Evolutionary conservation across 2,113 vertebrate genomes (phyloP).

Genomic region (Rhynchomys soricoides): DNA sequence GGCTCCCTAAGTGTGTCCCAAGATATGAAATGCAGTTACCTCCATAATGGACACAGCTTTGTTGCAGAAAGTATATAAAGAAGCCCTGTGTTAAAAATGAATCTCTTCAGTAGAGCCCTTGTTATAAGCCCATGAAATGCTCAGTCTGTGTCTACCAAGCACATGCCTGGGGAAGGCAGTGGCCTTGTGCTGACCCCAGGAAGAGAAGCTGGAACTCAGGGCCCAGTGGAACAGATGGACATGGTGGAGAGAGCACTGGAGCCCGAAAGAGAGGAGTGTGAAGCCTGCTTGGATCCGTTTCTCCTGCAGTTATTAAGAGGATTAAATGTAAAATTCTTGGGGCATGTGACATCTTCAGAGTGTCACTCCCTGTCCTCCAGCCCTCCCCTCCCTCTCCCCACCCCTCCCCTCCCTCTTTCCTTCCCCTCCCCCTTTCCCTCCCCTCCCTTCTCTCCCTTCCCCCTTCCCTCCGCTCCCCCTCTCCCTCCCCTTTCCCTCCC

Average conservation of each 20-base stretch:
- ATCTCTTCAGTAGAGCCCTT: conserved; percentile 73
- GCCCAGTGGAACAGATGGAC: not conserved
- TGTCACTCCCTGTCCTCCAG: not conserved
- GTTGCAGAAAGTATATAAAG: conserved; percentile 76
- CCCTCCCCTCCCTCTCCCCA: too few relatives aligned
- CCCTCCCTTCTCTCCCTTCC: too few relatives aligned
- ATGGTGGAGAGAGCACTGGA: too few relatives aligned
- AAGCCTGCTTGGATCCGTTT: not conserved
- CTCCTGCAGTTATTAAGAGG: not conserved
- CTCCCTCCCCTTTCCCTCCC: too few relatives aligned
- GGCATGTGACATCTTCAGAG: not conserved
- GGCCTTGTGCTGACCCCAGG: not conserved
- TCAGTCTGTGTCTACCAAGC: conserved; percentile 52
- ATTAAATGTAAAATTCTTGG: conserved; percentile 4
- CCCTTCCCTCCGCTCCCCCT: too few relatives aligned
- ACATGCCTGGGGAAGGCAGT: not conserved
- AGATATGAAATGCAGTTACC: conserved; percentile 65
- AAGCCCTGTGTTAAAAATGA: conserved; percentile 80
- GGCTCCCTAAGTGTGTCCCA: conserved; percentile 68
- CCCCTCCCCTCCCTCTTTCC: fast-evolving
- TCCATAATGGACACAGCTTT: conserved; percentile 68
- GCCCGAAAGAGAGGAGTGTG: not conserved
- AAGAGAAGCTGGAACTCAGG: not conserved
- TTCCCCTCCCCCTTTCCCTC: too few relatives aligned
- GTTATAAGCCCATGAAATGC: conserved; percentile 72